Base-by-base conservation (phyloP, 2,113 vertebrate genomes). In the Microtus richardsoni region DNA sequence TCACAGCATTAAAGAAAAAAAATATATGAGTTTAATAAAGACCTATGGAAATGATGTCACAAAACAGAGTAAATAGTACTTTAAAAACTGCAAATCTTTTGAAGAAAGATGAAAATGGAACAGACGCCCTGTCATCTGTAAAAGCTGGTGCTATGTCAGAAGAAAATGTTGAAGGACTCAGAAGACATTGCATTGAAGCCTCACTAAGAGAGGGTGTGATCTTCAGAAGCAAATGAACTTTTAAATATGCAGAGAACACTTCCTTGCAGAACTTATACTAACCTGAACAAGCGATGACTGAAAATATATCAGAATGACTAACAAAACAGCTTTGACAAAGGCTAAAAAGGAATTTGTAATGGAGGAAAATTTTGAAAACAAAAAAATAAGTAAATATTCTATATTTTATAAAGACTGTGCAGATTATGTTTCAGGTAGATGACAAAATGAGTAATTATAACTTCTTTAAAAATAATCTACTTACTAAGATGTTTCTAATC, bases 41-140 rank as follows among this genome's bases (percentile, higher is more conserved):
- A 89, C 49, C 44, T 94, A 84, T 41, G 83, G 47, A 89, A 79
- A 73, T 75, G 75, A 75, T 95, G 24, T 77, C 19, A 96, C 19
- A 91, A 82, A 88, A 82, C 47, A 93, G 16, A 11, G 44, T 83
- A 92, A 96, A 94, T 75, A 93, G 83, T 87, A 39, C 73, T 89
- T 93, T 66, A 58, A 17, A 83, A 78, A 77, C 36, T 62, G 21
- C 24, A 62, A 41, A 5, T 19, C 54, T 85, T 91, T 89, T 83
- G 44, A 96, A 94, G 83, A 22, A 71, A 96, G 78, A 96, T 94
- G 88, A 94, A 91, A 96, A 96, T 75, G 94, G 44, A 95, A 73
- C 47, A 41, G 39, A 41, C n/a, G 9, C 11, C 19, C 28, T 93
- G 52, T 80, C 36, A 92, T 90, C 88, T 88, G 5, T 82, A 82